Evolutionary conservation across 2,113 vertebrate genomes (phyloP).

Genomic region (Irena cyanogastra): DNA sequence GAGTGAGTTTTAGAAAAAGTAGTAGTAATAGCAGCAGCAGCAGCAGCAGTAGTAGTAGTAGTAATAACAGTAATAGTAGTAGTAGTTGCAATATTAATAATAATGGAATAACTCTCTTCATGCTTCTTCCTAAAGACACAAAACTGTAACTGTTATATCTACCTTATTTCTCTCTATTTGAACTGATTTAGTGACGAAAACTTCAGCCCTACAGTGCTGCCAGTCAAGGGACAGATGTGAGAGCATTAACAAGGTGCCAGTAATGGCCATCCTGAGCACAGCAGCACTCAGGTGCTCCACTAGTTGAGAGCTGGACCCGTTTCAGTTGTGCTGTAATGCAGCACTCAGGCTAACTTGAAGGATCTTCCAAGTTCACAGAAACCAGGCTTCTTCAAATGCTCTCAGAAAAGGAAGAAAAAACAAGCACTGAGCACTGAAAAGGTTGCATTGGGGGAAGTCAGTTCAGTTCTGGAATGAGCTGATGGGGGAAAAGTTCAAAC

Average conservation of each 20-base stretch:
- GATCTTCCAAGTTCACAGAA: neutral
- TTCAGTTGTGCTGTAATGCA: neutral
- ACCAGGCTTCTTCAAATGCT: neutral
- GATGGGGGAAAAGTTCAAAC: neutral
- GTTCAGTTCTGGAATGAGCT: neutral
- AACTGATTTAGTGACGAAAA: neutral
- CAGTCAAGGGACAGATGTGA: neutral
- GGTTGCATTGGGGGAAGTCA: neutral
- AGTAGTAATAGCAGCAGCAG: neutral
- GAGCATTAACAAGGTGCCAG: neutral
- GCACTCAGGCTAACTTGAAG: neutral
- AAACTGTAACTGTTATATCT: neutral
- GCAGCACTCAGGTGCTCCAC: neutral
- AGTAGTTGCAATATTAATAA: neutral
- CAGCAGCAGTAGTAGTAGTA: neutral
- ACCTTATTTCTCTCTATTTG: neutral
- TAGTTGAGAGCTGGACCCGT: rapidly evolving
- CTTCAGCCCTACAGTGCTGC: neutral
- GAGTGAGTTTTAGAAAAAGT: neutral
- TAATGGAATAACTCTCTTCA: neutral
- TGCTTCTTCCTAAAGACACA: neutral
- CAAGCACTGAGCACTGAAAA: neutral
- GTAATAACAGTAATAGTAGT: neutral
- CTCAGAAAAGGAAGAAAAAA: neutral
- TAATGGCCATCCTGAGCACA: neutral